Conservation (phyloP, 2,888 invertebrate genomes). For the Acanthosoma haemorrhoidale region DNA sequence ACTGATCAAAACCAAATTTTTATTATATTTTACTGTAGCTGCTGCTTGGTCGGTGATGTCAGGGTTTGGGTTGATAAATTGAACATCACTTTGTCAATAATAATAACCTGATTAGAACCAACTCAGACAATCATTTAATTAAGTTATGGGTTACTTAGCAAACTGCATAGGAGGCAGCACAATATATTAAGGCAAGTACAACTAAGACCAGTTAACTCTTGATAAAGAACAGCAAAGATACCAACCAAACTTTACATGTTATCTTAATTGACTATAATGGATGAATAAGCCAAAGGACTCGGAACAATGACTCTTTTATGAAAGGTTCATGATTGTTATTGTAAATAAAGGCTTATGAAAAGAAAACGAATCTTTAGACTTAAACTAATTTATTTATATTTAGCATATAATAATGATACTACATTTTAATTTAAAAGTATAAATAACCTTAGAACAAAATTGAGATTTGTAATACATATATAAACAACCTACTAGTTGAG, state of each 20-base stretch:
- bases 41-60: too few relatives aligned
- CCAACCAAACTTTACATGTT: neutral
- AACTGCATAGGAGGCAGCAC: too few relatives aligned
- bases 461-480: constrained; percentile 3
- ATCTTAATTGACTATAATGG: neutral
- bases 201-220: neutral
- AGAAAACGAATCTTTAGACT: neutral
- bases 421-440: constrained; percentile 15
- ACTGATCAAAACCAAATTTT: too few relatives aligned
- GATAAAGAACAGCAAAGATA: neutral
- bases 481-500: neutral
- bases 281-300: neutral
- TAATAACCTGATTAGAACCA: too few relatives aligned
- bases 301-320: neutral
- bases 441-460: constrained; percentile 15
- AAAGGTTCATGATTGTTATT: too few relatives aligned
- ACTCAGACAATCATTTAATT: too few relatives aligned
- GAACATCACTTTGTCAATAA: too few relatives aligned
- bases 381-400: neutral
- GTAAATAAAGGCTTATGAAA: too few relatives aligned
- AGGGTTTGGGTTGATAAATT: too few relatives aligned
- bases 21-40: too few relatives aligned
- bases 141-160: too few relatives aligned
- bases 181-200: too few relatives aligned
- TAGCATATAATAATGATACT: constrained; percentile 4